Conservation (phyloP, 2,113 vertebrate species). For the Salvelinus alpinus region DNA sequence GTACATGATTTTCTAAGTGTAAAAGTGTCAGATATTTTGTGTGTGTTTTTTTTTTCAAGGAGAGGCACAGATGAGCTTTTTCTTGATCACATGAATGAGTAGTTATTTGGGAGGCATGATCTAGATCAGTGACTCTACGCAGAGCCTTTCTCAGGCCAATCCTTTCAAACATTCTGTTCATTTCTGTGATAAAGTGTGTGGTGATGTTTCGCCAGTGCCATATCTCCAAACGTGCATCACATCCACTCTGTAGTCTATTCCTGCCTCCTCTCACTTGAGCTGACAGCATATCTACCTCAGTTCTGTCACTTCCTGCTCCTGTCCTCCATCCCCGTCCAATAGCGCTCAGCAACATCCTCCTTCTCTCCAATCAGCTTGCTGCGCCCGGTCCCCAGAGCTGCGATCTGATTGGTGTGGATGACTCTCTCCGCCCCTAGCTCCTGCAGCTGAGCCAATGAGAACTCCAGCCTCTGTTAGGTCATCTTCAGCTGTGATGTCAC, state of each 20-base stretch:
- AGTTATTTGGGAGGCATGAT: too few species aligned
- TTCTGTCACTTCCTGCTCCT: slow-evolving; percentile 30
- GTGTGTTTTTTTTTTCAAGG: too few species aligned
- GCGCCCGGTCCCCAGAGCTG: slow-evolving; percentile 56
- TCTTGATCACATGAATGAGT: too few species aligned
- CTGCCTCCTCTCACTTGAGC: slow-evolving; percentile 59
- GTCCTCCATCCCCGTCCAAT: slow-evolving; percentile 16
- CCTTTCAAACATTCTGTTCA: too few species aligned
- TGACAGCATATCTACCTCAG: slow-evolving; percentile 52
- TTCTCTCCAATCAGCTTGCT: slow-evolving; percentile 64
- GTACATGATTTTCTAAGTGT: too few species aligned
- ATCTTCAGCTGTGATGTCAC: slow-evolving; percentile 59
- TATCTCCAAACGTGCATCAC: too few species aligned
- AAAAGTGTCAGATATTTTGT: too few species aligned
- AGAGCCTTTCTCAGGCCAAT: too few species aligned
- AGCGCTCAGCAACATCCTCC: slow-evolving; percentile 41
- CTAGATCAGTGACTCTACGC: too few species aligned
- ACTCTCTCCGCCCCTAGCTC: slow-evolving; percentile 57
- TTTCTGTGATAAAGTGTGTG: too few species aligned
- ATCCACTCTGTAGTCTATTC: background rate
- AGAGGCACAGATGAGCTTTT: too few species aligned
- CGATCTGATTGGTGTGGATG: slow-evolving; percentile 38
- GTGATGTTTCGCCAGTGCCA: too few species aligned
- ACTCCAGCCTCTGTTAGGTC: slow-evolving; percentile 45
- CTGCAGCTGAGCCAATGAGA: slow-evolving; percentile 55